A percentile compares a stretch with the other conserved stretches of the same genome.
Evolutionary conservation across 2,888 invertebrate genomes (phyloP).

Genomic region (Heliconius aoede): DNA sequence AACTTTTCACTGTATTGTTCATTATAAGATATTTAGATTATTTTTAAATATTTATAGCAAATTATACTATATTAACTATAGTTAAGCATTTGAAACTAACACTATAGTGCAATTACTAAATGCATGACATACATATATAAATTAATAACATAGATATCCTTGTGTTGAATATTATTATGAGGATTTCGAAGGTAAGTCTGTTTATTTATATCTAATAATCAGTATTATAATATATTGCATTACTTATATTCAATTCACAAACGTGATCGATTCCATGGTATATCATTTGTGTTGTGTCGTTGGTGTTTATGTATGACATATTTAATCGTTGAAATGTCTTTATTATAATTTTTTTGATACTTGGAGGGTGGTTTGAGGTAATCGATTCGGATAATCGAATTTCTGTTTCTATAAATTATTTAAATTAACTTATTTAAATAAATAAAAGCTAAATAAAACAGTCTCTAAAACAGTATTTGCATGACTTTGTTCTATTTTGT

Average conservation of each 20-base stretch:
- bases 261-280: constrained; percentile 80
- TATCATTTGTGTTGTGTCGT: constrained; percentile 60
- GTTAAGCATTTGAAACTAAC: constrained; percentile 1
- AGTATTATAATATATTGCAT: constrained; percentile 41
- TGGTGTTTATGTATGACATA: constrained; percentile 50
- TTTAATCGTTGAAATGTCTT: not conserved
- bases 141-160: constrained; percentile 40
- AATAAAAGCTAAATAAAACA: constrained; percentile 57
- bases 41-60: not conserved
- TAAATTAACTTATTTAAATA: constrained; percentile 50
- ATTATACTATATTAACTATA: not conserved
- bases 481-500: constrained; percentile 75
- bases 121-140: constrained; percentile 67
- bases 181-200: constrained; percentile 72
- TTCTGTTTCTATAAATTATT: not conserved
- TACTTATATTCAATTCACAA: constrained; percentile 45
- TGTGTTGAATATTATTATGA: constrained; percentile 15
- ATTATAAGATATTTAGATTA: not conserved
- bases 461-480: constrained; percentile 69
- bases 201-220: constrained; percentile 50
- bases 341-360: constrained; percentile 61
- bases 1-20: not conserved
- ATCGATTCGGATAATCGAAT: constrained; percentile 42
- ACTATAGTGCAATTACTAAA: constrained; percentile 8
- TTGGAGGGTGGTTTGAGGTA: constrained; percentile 76